Base-by-base conservation (phyloP, 2,113 vertebrate genomes). In the Nothoprocta perdicaria region DNA sequence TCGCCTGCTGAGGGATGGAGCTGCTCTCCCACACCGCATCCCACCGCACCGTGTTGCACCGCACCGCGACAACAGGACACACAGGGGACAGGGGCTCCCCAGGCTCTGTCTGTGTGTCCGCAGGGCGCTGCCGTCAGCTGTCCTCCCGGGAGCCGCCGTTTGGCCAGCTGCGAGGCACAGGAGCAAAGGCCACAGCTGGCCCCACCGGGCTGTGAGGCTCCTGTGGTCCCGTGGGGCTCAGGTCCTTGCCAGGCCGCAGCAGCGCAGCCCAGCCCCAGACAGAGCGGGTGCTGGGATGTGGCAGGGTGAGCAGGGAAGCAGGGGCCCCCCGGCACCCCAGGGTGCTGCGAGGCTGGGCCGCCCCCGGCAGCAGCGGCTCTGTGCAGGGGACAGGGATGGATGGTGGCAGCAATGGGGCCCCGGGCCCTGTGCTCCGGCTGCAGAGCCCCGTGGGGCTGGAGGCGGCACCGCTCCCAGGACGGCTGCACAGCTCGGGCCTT, bases 391-490 rank as follows among this genome's bases (percentile, higher is more conserved):
- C 6, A 21, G 65, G 68, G 53, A 63, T 65, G 14, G 16, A 29
- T 65, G 50, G 79, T 63, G 38, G 57, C 43, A 38, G 57, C 62
- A 75, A 46, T 21, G 55, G 79, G 31, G 55, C 41, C 77, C 68
- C 58, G 26, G 23, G 19, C 35, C 29, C 85, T 85, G 83, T 86
- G 43, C 58, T 85, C 63, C 63, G n/a, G 77, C 86, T 85, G 65
- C 86, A 8, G 35, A 38, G 35, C 8, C 35, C 35, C 35, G 35
- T 8, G 45, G 94, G 80, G 68, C 41, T 80, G 50, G 46, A 27
- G 26, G 18, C 0, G 1, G 27, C 26, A 82, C 12, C 0, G 0
- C 31, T 48, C 1, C 0, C 18, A 57, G 0, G 2, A 14, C 17
- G 77, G 55, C 52, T 58, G 68, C 35, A 50, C 72, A 26, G 43